Base-by-base conservation (phyloP, 1,140 invertebrate genomes). In the Antheraea mylitta region DNA sequence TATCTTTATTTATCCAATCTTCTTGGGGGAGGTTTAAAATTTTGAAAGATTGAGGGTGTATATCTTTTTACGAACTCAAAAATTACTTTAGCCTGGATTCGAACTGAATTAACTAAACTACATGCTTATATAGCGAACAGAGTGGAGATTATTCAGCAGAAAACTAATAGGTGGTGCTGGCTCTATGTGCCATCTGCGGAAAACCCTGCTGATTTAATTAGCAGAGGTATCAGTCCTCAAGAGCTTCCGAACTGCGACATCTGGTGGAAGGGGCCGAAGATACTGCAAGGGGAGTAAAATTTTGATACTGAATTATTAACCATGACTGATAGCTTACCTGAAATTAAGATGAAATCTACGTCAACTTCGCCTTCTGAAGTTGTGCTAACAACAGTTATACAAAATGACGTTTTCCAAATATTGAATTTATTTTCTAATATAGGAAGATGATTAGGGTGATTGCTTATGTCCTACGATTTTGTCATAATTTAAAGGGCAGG, bases 91-190 rank as follows among this genome's bases (percentile, higher is more conserved):
- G 62, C 66, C 58, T 78, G 76, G 78, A 37, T 81, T n/a, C 58
- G 42, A 5, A 58, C 61, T 9, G 64, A 75, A 11, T 4, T 70
- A 7, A 22, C 64, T 13, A 64, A 67, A 18, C 58, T 73, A 11
- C 72, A 80, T 66, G 62, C 73, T 4, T 81, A 75, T 67, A 67
- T 72, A 16, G 69, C 64, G 37, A 77, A 77, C 30, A 74, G 73
- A 64, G 78, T 80, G 53, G 64, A 58, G n/a, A 37, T 77, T 66
- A 86, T 91, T 65, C 77, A 80, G 37, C 66, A 71, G 59, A 16
- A 72, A 6, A 75, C 73, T 22, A 30, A 58, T 36, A 16, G 53
- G 6, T 67, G n/a, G 13, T 16, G 60, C 7, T 72, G 71, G 71
- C 30, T 38, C 4, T 72, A 69, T 69, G 64, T 69, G n/a, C 30